Conservation (phyloP, 2,797 vertebrate genomes). For the Manis pentadactyla region DNA sequence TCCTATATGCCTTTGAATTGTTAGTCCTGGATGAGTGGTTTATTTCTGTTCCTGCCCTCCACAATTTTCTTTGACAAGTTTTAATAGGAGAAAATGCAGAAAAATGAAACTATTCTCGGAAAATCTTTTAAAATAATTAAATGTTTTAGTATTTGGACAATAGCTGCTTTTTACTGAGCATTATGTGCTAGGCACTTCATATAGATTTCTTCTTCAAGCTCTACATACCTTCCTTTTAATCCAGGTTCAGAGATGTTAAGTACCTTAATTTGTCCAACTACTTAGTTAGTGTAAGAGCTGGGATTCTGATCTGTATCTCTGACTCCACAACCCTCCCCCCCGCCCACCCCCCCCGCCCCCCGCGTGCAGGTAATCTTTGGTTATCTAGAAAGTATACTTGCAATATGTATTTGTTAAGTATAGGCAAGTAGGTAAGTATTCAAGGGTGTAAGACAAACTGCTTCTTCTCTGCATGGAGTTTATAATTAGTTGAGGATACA, state of each 20-base stretch:
- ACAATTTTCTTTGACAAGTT: slow-evolving; percentile 23
- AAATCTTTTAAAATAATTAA: slow-evolving; percentile 47
- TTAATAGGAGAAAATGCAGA: slow-evolving; percentile 45
- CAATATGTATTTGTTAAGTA: neutral
- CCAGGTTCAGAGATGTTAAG: slow-evolving; percentile 2
- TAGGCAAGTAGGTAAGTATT: neutral
- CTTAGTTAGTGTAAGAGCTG: slow-evolving; percentile 14
- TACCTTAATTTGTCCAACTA: neutral
- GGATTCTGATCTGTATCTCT: neutral
- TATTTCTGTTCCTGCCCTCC: neutral
- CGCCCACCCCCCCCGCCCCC: no score
- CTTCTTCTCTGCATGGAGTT: neutral
- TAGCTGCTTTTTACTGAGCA: neutral
- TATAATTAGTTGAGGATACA: slow-evolving; percentile 25
- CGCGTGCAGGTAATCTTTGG: neutral
- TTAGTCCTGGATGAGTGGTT: neutral
- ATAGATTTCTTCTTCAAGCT: neutral
- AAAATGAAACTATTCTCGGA: slow-evolving; percentile 23
- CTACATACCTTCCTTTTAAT: neutral
- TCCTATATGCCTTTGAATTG: neutral
- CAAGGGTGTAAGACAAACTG: neutral
- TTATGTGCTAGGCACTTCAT: neutral
- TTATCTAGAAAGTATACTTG: neutral
- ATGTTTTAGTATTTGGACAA: neutral
- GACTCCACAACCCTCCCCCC: neutral